Conservation (phyloP, 2,888 invertebrate species). For the Conops quadrifasciatus region DNA sequence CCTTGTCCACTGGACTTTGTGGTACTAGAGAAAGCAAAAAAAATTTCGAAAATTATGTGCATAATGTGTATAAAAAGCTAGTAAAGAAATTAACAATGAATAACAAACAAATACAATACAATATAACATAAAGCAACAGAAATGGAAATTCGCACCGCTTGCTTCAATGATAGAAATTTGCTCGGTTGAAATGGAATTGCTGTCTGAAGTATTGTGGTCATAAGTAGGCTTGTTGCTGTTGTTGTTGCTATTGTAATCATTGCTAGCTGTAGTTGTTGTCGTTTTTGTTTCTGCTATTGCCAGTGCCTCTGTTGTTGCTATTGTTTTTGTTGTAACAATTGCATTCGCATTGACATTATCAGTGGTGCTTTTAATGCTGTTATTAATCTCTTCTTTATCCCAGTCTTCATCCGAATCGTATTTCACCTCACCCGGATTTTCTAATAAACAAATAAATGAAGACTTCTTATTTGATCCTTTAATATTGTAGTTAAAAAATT, state of each 20-base stretch:
- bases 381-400: slow-evolving; percentile 22
- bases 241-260: background rate
- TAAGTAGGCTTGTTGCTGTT: background rate
- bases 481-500: no score
- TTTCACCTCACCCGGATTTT: background rate
- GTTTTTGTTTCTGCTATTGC: no score
- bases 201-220: background rate
- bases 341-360: background rate
- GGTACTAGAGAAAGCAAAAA: slow-evolving; percentile 8
- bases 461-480: no score
- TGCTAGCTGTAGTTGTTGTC: background rate
- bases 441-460: background rate
- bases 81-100: background rate
- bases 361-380: background rate
- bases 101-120: slow-evolving; percentile 6
- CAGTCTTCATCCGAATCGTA: slow-evolving; percentile 27
- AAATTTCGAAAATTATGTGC: background rate
- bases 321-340: background rate
- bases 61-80: background rate
- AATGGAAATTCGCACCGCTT: slow-evolving; percentile 12
- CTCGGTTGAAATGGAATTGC: background rate
- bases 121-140: background rate
- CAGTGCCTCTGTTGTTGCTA: background rate
- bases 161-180: slow-evolving; percentile 9
- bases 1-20: slow-evolving; percentile 11